Evolutionary conservation across 23 tunicate genomes (phyloP), one percentile per base, ranked within the genome.

Genomic region (Phallusia fumigata): DNA sequence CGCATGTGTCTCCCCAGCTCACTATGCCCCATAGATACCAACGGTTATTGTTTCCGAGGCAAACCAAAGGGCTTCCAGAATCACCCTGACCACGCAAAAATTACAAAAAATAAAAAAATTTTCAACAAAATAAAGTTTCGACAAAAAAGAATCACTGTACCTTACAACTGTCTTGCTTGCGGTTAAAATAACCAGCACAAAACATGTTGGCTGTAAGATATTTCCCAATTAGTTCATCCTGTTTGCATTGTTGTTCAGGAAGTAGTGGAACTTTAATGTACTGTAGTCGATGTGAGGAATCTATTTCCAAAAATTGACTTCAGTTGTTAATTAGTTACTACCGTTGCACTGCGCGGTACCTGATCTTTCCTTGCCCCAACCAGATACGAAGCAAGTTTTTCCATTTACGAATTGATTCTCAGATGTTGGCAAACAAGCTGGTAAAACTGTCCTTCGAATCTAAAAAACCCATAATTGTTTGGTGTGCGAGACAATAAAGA

Each of bases 1-100:
- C 83, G 52, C 83, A 79, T 50, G 3, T 26, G 35, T 79, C 83
- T 18, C 83, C 83, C 83, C 83, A 79, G 50, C 83, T 79, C 36
- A 79, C 83, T 34, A 79, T 8, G 0, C 83, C 83, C 83, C 83
- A 79, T 31, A 79, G 11, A 53, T 79, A 33, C 83, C 83, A 79
- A 26, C 40, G 33, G 34, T 52, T 32, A 31, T 30, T 19, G 0
- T 15, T 34, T 52, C 32, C 73, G 21, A 22, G 73, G 72, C 83
- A 79, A 13, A 53, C 72, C 34, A 79, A 31, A 1, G 83, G 83
- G 19, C 83, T 58, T 1, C 69, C 69, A 21, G 69, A 58, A 58
- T 58, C 69, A 58, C 69, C 69, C 69, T 58, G 69, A 6, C 69
- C 28, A 40, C 47, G 47, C 10, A 3, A 40, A n/a, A 40, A 21